These are phyloP conservation scores for Drosophila sturtevanti DNA, from an alignment of 1,140 invertebrate genomes.

Conservation along the genomic window DNA sequence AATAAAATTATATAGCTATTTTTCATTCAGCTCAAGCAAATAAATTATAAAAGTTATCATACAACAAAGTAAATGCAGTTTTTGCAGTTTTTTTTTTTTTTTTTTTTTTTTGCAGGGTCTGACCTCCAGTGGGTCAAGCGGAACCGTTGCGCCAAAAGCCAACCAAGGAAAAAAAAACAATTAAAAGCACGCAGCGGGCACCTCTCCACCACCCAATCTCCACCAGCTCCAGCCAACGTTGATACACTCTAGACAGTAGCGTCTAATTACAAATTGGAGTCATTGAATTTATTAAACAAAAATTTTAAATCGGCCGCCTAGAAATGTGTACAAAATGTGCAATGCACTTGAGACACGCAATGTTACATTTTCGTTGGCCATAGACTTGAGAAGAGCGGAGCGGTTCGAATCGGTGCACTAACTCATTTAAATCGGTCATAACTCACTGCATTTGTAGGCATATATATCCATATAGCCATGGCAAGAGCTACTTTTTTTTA, in stretches of 20 bases:
- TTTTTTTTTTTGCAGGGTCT: conserved; percentile 23
- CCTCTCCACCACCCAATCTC: conserved; percentile 34
- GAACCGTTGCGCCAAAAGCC: conserved; percentile 81
- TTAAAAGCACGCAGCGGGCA: conserved; percentile 77
- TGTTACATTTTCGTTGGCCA: conserved; percentile 43
- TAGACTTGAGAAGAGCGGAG: not conserved
- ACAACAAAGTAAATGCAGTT: conserved; percentile 25
- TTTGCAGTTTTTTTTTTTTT: conserved; percentile 6
- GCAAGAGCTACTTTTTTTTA: conserved; percentile 10
- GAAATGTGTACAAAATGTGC: conserved; percentile 47
- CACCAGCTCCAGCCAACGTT: not conserved
- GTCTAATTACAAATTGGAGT: conserved; percentile 81
- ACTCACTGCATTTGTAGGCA: conserved; percentile 56
- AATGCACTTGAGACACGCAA: conserved; percentile 73
- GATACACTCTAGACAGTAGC: conserved; percentile 22
- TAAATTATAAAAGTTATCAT: conserved; percentile 72
- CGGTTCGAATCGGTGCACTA: conserved; percentile 32
- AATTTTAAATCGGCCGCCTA: conserved; percentile 53
- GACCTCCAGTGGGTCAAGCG: conserved; percentile 76
- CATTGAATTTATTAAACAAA: conserved; percentile 75
- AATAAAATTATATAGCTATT: conserved; percentile 69
- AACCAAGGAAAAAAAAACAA: conserved; percentile 80
- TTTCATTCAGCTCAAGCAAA: conserved; percentile 71
- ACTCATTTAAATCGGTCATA: conserved; percentile 62
- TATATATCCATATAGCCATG: conserved; percentile 28